Evolutionary conservation across 2,113 vertebrate species (phyloP).

Genomic region (Calypte anna): DNA sequence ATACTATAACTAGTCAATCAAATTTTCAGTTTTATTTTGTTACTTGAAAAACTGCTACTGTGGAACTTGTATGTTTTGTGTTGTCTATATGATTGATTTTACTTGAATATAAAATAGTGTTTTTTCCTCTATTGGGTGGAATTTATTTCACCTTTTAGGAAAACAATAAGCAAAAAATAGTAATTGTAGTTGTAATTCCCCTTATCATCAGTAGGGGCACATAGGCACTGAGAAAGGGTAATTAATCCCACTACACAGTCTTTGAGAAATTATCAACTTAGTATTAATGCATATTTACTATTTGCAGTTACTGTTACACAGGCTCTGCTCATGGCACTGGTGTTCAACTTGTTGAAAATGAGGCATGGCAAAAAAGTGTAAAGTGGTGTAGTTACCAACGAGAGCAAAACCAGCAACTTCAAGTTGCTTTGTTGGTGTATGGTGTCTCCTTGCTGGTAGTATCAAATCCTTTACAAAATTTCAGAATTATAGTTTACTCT

Average conservation of each 20-base stretch:
- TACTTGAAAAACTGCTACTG: neutral
- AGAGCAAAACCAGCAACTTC: neutral
- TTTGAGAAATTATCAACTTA: neutral
- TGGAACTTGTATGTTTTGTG: neutral
- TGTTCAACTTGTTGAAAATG: neutral
- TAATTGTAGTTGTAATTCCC: neutral
- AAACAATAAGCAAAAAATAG: neutral
- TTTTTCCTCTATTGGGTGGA: too few species aligned
- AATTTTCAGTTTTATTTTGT: neutral
- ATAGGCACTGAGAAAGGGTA: neutral
- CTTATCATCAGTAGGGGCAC: neutral
- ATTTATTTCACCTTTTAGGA: neutral
- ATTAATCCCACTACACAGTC: neutral
- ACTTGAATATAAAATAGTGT: neutral
- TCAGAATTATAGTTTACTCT: neutral
- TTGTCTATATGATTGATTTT: neutral
- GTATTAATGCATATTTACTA: neutral
- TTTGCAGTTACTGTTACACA: neutral
- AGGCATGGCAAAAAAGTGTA: neutral
- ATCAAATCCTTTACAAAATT: neutral
- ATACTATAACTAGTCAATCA: neutral
- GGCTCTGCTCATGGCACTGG: neutral
- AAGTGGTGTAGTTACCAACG: fast-evolving
- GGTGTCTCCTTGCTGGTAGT: neutral
- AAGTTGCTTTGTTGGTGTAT: neutral